Evolutionary conservation across 2,797 vertebrate genomes (phyloP), one percentile per base, ranked within the genome.

Genomic region (Coluber constrictor): DNA sequence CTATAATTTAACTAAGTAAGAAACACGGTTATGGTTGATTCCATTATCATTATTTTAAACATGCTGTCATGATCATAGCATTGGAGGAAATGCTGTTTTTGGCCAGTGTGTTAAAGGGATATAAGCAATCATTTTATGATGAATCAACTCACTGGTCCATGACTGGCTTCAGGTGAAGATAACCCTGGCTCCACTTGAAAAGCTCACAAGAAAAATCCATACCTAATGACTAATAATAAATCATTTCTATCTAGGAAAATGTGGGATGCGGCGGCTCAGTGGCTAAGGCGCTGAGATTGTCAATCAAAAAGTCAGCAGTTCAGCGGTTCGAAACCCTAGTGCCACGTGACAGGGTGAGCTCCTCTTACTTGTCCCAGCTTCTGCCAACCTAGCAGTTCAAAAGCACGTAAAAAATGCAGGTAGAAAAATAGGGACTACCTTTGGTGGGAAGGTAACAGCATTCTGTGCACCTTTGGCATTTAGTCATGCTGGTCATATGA

Each of bases 31-130:
- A 95, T 70, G 70, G 91, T 95, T 95, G 88, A 57, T 88, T 96
- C 95, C 94, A 94, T 96, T 95, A 94, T 91, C 94, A 94, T 96
- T 96, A 97, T 91, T 96, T 92, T 94, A 95, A 95, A 93, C 93
- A 93, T 86, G 94, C 70, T 91, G 96, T 94, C 93, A 91, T 93
- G 94, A 96, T 96, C 95, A 94, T 61, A 8, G 91, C 90, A 95
- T 32, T n/a, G 59, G 93, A 92, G 94, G 94, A 66, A 74, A 94
- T 95, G 55, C 0, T 0, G 32, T 94, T 66, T n/a, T 90, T 61
- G 13, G 29, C 23, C 29, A 61, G 8, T 63, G 32, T 25, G 20
- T 47, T 11, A 23, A 3, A 83, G 37, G 4, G 43, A 83, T 27
- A 57, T 1, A 57, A 43, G 37, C 43, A 90, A 63, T 37, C 23